Conservation (phyloP, 2,797 vertebrate species). For the Ctenopoma kingsleyae region DNA sequence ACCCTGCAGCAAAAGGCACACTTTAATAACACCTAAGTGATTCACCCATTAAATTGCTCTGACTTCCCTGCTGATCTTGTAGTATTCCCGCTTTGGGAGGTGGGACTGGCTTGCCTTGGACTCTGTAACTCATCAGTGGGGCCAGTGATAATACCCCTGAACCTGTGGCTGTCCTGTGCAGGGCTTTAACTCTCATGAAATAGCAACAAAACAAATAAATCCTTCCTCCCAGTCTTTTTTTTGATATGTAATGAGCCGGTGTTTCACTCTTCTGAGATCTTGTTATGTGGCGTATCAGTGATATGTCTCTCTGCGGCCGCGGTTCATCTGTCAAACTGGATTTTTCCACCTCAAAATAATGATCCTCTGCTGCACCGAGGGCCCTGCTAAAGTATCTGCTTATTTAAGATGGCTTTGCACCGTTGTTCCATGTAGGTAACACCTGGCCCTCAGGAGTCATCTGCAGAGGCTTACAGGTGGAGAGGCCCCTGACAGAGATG, state of each 20-base stretch:
- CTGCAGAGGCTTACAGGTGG: slow-evolving; percentile 71
- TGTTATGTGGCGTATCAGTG: slow-evolving; percentile 96
- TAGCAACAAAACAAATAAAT: slow-evolving; percentile 98
- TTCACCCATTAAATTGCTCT: slow-evolving; percentile 83
- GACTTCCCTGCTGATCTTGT: slow-evolving; percentile 75
- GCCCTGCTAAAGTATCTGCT: slow-evolving; percentile 87
- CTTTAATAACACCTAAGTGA: slow-evolving; percentile 80
- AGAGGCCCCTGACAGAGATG: slow-evolving; percentile 76
- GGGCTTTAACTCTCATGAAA: slow-evolving; percentile 91
- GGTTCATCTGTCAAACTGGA: slow-evolving; percentile 99
- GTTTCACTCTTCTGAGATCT: slow-evolving; percentile 99
- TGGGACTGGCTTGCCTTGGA: slow-evolving; percentile 53
- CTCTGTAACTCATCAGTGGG: slow-evolving; percentile 77
- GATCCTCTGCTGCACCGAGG: slow-evolving; percentile 93
- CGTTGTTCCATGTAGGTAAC: slow-evolving; percentile 70
- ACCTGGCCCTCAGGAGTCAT: slow-evolving; percentile 75
- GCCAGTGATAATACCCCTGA: slow-evolving; percentile 79
- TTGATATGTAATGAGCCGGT: slow-evolving; percentile 96
- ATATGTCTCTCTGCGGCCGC: slow-evolving; percentile 92
- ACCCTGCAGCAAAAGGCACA: slow-evolving; percentile 55
- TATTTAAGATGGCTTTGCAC: slow-evolving; percentile 85
- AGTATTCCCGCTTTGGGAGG: slow-evolving; percentile 76
- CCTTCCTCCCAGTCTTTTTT: slow-evolving; percentile 92
- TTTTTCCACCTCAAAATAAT: slow-evolving; percentile 99
- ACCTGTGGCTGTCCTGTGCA: slow-evolving; percentile 76